These are phyloP conservation scores for Phoebastria nigripes DNA, from an alignment of 2,797 vertebrate genomes.

Conservation along the genomic window DNA sequence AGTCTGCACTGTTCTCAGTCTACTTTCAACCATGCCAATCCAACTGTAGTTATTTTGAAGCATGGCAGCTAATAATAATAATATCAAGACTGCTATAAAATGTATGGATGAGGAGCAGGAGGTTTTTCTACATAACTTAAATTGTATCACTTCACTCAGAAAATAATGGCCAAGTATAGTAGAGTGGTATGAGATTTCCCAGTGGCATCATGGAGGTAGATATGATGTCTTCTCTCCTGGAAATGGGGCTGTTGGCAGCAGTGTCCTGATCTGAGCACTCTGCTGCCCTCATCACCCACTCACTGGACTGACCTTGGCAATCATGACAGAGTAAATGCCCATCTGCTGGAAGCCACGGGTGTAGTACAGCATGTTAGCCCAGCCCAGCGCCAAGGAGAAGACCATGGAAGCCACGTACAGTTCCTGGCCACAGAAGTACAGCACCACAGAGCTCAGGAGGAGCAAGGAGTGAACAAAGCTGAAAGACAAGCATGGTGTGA, in stretches of 20 bases:
- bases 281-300: background rate
- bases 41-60: background rate
- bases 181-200: background rate
- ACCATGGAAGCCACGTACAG: conserved; percentile 87
- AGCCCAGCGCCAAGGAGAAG: conserved; percentile 87
- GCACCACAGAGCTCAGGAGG: conserved; percentile 74
- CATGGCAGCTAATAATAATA: background rate
- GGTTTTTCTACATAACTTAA: background rate
- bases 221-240: background rate
- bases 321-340: conserved; percentile 97
- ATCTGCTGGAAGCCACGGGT: conserved; percentile 87
- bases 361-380: conserved; percentile 93
- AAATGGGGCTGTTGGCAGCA: background rate
- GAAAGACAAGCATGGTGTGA: background rate
- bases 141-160: background rate
- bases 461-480: conserved; percentile 89
- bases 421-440: conserved; percentile 74
- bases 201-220: background rate
- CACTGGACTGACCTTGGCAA: conserved; percentile 86
- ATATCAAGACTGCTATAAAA: background rate
- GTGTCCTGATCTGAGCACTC: background rate
- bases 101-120: background rate
- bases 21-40: background rate
- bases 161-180: background rate
- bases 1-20: background rate